A percentile compares a stretch with the other conserved stretches of the same genome.
phyloP scores from a whole-genome alignment of 2,113 vertebrate genomes.

The Peromyscus californicus region DNA sequence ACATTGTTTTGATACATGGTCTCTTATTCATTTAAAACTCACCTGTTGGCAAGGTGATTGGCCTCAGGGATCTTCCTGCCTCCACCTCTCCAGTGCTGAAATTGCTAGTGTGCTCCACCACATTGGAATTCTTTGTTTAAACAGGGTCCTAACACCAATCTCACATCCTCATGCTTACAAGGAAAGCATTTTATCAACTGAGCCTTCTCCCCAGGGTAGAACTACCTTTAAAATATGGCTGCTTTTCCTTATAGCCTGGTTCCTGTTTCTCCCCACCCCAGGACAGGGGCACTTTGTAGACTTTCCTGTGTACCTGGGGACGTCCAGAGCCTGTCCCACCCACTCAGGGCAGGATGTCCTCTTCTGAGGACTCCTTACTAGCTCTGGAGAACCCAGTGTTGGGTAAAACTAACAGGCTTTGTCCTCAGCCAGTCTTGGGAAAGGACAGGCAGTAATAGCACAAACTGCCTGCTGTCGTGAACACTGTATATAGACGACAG shows the following conservation, averaged over 20 bases:
- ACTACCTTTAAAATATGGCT: neutral
- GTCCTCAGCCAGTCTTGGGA: neutral
- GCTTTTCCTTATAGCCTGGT: accelerated
- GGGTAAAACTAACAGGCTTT: too few species aligned
- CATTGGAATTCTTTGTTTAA: neutral
- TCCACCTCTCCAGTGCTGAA: neutral
- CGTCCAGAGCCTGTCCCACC: neutral
- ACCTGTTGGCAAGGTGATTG: neutral
- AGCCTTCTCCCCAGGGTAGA: neutral
- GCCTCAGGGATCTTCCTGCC: too few species aligned
- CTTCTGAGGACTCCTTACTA: neutral
- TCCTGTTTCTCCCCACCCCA: neutral
- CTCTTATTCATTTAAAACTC: neutral
- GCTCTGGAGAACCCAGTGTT: neutral
- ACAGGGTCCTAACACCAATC: neutral
- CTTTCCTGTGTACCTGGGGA: accelerated
- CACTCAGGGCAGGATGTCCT: neutral
- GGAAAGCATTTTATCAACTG: too few species aligned
- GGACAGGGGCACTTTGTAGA: neutral
- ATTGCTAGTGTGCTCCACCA: neutral
- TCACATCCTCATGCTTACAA: neutral
- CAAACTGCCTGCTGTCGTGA: too few species aligned
- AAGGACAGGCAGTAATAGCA: neutral
- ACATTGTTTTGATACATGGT: neutral
- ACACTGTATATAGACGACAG: neutral